phyloP scores from a whole-genome alignment of 92 coral and sea anemone genomes.

The Phymanthus crucifer region DNA sequence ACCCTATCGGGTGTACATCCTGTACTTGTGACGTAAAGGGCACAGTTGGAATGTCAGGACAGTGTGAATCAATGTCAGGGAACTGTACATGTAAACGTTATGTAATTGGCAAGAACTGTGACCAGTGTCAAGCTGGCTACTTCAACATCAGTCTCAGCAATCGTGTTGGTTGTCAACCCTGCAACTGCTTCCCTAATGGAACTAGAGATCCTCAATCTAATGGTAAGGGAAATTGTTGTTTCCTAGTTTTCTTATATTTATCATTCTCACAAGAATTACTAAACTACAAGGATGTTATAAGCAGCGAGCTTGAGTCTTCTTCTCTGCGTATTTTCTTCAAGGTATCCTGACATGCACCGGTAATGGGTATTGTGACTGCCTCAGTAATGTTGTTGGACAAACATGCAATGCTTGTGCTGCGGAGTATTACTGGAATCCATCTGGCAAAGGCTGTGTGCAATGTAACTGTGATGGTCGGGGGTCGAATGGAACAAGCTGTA shows the following conservation, averaged over 20 bases:
- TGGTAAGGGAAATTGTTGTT: slow-evolving; percentile 40
- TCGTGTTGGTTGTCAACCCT: slow-evolving; percentile 84
- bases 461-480: slow-evolving; percentile 73
- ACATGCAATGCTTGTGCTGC: slow-evolving; percentile 77
- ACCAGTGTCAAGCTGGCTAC: slow-evolving; percentile 74
- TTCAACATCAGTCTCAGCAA: slow-evolving; percentile 73
- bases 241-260: no score
- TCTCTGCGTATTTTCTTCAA: not conserved
- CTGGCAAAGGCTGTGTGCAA: slow-evolving; percentile 80
- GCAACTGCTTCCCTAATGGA: slow-evolving; percentile 83
- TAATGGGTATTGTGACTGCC: slow-evolving; percentile 82
- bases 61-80: slow-evolving; percentile 79
- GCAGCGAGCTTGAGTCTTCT: not conserved
- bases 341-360: slow-evolving; percentile 71
- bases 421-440: slow-evolving; percentile 78
- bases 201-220: slow-evolving; percentile 52
- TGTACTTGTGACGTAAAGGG: slow-evolving; percentile 93
- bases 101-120: slow-evolving; percentile 77
- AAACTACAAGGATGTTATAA: no score
- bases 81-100: slow-evolving; percentile 82
- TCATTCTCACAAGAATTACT: no score
- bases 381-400: slow-evolving; percentile 69
- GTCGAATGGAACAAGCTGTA: slow-evolving; percentile 70
- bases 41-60: slow-evolving; percentile 65
- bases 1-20: slow-evolving; percentile 74